Percentiles rank a stretch among this genome's conserved stretches.
Conservation (phyloP, 2,888 invertebrate species). For the Acanthosepion esculentum region DNA sequence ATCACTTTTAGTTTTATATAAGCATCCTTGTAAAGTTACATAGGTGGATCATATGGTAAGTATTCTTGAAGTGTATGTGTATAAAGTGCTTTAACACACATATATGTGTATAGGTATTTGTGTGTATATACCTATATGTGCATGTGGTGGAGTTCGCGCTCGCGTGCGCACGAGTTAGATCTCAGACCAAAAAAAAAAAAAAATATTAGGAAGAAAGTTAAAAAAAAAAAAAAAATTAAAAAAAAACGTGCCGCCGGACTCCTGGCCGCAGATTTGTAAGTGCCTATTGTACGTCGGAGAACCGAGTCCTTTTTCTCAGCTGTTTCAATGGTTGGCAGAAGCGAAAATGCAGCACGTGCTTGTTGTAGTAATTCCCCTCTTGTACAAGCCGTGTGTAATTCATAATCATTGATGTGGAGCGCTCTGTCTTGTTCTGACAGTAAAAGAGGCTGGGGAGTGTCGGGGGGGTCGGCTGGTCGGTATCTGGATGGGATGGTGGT, state of each 20-base stretch:
- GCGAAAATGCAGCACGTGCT: neutral
- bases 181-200: neutral
- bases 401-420: slow-evolving; percentile 23
- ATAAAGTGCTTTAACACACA: neutral
- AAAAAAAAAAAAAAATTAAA: neutral
- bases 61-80: neutral
- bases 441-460: neutral
- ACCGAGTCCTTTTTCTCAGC: neutral
- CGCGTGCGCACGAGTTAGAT: no score
- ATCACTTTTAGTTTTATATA: no score
- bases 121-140: neutral
- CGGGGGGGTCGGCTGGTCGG: neutral
- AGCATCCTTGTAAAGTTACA: no score
- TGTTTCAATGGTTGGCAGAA: neutral
- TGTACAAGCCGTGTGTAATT: neutral
- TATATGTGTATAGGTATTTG: neutral
- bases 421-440: slow-evolving; percentile 9
- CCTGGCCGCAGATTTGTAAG: no score
- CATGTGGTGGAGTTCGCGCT: neutral
- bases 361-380: slow-evolving; percentile 21
- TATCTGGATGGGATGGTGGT: neutral
- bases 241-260: neutral
- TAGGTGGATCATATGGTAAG: no score
- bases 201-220: neutral
- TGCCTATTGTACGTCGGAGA: neutral